Percentiles rank a stretch among this genome's conserved stretches.
These are phyloP conservation scores for Heliocidaris erythrogramma DNA, from an alignment of 35 echinoderm and acorn worm species.

Conservation along the genomic window DNA sequence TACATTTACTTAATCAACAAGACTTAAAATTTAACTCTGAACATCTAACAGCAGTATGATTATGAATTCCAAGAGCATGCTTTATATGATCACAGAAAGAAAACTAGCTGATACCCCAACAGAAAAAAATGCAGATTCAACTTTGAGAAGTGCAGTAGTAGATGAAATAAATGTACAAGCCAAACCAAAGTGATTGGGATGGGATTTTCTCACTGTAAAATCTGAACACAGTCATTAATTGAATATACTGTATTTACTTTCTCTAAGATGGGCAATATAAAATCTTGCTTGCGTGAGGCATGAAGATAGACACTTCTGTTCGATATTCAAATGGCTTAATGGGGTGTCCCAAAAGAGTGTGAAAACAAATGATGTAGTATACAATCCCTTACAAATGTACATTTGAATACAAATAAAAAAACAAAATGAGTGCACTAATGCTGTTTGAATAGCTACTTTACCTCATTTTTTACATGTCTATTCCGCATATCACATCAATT, in stretches of 20 bases:
- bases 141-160: background rate
- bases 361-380: background rate
- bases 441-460: background rate
- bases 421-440: background rate
- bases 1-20: too few species aligned
- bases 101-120: too few species aligned
- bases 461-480: background rate
- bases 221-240: background rate
- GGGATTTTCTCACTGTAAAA: background rate
- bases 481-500: background rate
- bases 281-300: background rate
- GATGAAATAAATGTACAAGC: background rate
- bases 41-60: background rate
- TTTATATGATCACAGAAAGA: background rate
- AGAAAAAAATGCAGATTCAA: background rate
- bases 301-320: background rate
- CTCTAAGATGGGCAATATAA: background rate
- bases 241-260: background rate
- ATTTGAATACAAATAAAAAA: conserved; percentile 5
- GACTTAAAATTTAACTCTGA: background rate
- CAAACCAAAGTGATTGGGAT: background rate
- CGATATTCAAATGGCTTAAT: background rate
- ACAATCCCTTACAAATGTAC: background rate
- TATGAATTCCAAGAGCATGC: background rate
- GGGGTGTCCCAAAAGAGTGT: background rate